phyloP scores from a whole-genome alignment of 2,113 vertebrate genomes.

The Cavia aperea region DNA sequence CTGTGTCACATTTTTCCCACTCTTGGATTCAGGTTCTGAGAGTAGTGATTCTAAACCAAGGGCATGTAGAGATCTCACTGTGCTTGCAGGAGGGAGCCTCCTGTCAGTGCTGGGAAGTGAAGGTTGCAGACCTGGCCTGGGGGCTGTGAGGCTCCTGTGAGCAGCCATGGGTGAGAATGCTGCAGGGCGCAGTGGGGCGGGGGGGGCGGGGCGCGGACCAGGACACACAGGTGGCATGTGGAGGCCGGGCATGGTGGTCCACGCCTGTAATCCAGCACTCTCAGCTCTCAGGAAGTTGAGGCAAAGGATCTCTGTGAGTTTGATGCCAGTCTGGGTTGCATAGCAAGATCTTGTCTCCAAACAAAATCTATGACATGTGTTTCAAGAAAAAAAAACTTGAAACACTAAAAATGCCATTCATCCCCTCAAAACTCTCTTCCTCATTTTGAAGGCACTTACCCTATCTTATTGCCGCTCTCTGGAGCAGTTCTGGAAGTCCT shows the following conservation, averaged over 20 bases:
- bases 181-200: background rate
- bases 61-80: background rate
- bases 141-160: background rate
- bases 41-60: background rate
- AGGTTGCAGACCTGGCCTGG: background rate
- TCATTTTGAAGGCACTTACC: background rate
- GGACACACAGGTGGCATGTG: background rate
- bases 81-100: background rate
- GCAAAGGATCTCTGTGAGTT: background rate
- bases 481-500: background rate
- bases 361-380: background rate
- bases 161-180: background rate
- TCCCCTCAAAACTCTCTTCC: background rate
- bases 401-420: background rate
- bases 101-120: background rate
- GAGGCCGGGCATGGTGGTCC: background rate
- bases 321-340: background rate
- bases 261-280: background rate
- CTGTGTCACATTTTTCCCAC: accelerated
- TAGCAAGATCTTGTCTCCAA: background rate
- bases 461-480: background rate
- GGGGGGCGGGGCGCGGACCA: background rate
- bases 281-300: background rate
- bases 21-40: background rate
- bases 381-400: background rate